Base-by-base conservation (phyloP, 2,797 vertebrate genomes). In the Ctenopoma kingsleyae region DNA sequence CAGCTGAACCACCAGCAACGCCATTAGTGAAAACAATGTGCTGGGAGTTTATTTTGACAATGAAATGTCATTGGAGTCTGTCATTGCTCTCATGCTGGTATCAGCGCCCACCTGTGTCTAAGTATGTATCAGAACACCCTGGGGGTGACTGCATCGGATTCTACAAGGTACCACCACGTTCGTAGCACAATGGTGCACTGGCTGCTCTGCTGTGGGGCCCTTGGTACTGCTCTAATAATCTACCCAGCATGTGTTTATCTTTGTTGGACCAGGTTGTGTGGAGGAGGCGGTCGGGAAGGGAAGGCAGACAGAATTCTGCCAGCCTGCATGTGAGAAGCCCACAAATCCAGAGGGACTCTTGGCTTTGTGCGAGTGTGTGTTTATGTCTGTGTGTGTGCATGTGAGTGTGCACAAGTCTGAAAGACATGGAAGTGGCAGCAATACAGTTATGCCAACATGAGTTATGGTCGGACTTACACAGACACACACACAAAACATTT, bases 201-300 rank as follows among this genome's bases (percentile, higher is more conserved):
- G 83, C 87, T 90, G 86, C 86, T 90, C 81, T 83, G 84, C 86
- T 89, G 89, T 69, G 80, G 92, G 84, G 85, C 88, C 87, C 79
- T 83, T 73, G 81, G 75, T 90, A 86, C 90, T 87, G 83, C 80
- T 86, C 91, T 92, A 92, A 93, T 92, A 93, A 91, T 92, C 90
- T 90, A 89, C 92, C 84, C 91, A 91, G 89, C 92, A 90, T 93
- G 92, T 93, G 90, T 92, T 94, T 92, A 93, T 93, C 92, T 91
- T 86, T 91, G 91, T 89, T 92, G 90, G 91, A 92, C 88, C 92
- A 92, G 89, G 91, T 91, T 92, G 88, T 88, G 80, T 89, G 85
- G 86, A 89, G 89, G 89, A 89, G 91, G 84, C 81, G 67, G 80
- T 63, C 64, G 67, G 83, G 76, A 89, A 78, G 68, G 71, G 79